These are phyloP conservation scores for Lordiphosa clarofinis DNA, from an alignment of 1,140 invertebrate genomes.

Conservation along the genomic window DNA sequence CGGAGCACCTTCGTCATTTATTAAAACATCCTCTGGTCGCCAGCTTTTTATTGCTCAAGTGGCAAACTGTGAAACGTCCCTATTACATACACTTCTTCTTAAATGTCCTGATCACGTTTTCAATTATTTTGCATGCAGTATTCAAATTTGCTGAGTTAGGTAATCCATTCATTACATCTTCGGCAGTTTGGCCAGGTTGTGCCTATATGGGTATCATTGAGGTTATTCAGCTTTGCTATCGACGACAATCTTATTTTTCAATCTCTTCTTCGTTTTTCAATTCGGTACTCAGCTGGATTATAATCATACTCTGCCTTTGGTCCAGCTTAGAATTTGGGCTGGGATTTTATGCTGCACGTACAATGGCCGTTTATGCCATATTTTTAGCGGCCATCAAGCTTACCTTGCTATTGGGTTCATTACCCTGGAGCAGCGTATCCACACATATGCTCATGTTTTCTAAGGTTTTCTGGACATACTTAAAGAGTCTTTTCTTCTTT, in stretches of 20 bases:
- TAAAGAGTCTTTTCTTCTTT: slow-evolving; percentile 87
- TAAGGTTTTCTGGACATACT: slow-evolving; percentile 87
- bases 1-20: slow-evolving; percentile 83
- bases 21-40: slow-evolving; percentile 88
- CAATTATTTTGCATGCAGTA: slow-evolving; percentile 84
- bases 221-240: slow-evolving; percentile 78
- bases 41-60: slow-evolving; percentile 88
- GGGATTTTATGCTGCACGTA: slow-evolving; percentile 56
- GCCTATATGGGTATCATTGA: slow-evolving; percentile 73
- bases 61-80: slow-evolving; percentile 85
- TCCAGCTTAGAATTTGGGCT: too few relatives aligned
- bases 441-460: slow-evolving; percentile 89
- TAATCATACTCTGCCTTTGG: slow-evolving; percentile 25
- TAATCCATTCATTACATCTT: too few relatives aligned
- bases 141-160: slow-evolving; percentile 41
- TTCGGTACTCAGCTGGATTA: slow-evolving; percentile 70
- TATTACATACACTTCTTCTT: slow-evolving; percentile 86
- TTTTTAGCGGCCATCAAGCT: slow-evolving; percentile 86
- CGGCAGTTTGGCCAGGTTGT: slow-evolving; percentile 66
- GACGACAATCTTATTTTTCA: slow-evolving; percentile 80
- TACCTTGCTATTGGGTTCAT: slow-evolving; percentile 86
- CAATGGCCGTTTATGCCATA: slow-evolving; percentile 84
- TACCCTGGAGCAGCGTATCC: slow-evolving; percentile 83
- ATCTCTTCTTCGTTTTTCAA: slow-evolving; percentile 58
- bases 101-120: slow-evolving; percentile 84